Evolutionary conservation across 2,113 vertebrate species (phyloP), one percentile per base, ranked within the genome.

Genomic region (Upupa epops): DNA sequence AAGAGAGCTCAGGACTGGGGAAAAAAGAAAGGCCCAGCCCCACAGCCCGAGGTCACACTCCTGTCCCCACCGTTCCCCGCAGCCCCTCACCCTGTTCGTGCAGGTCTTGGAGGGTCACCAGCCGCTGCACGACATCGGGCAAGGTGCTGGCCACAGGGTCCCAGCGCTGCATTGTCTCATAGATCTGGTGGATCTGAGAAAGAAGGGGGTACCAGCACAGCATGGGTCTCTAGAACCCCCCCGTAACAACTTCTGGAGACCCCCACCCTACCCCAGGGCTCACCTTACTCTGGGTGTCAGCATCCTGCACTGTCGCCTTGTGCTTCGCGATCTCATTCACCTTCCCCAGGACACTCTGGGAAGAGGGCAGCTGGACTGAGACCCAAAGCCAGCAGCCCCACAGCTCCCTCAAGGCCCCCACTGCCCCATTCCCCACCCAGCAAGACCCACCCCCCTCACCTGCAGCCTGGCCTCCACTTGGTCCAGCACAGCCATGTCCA

Each of bases 211-310:
- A 8, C 8, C 40, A 42, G 40, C 40, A 42, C 40, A 42, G 40
- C 15, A 11, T 42, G 40, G 40, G 40, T 42, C 40, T 42, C 40
- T 42, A 42, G 40, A 42, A 42, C 11, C 40, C 40, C 40, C 40
- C 40, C 15, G 11, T 15, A 42, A 36, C 17, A 13, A 36, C 18
- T 5, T n/a, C 2, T 26, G 17, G 24, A 32, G 37, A 28, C 4
- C 8, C 37, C 19, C 16, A 18, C 15, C 42, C 42, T 15, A 42
- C 40, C 7, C 20, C 63, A 65, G 63, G 29, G 22, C 42, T 24
- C 6, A 99, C 98, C 98, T 99, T 99, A 97, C 97, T 98, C 95
- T 99, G 98, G 32, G 98, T 98, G 51, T 99, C 98, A 25, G 98
- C 98, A 5, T 99, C 99, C 88, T 99, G 98, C 81, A 98, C 98